Conservation (phyloP, 2,888 invertebrate genomes). For the Eulithis testata region DNA sequence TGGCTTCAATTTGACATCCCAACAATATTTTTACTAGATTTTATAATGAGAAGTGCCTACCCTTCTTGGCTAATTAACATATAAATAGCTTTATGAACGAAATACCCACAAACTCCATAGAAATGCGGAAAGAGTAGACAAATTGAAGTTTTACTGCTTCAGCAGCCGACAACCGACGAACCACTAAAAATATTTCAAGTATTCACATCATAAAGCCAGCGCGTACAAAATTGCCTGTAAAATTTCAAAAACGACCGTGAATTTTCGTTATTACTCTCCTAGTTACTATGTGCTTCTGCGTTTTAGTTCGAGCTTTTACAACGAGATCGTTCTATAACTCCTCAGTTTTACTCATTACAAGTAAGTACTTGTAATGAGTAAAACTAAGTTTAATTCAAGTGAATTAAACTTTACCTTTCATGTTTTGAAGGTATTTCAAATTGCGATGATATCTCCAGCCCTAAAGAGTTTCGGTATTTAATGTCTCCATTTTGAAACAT, state of each 20-base stretch:
- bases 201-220: constrained; percentile 11
- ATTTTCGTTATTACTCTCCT: constrained; percentile 5
- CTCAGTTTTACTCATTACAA: too few species aligned
- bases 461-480: too few species aligned
- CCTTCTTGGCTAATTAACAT: too few species aligned
- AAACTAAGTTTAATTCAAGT: too few species aligned
- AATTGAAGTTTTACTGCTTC: constrained; percentile 12
- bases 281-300: neutral
- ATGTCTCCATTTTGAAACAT: too few species aligned
- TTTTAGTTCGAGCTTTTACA: constrained; percentile 6
- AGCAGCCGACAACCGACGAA: constrained; percentile 7
- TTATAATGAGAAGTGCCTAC: too few species aligned
- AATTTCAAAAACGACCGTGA: constrained; percentile 10
- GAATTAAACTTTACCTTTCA: too few species aligned
- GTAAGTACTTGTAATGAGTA: too few species aligned
- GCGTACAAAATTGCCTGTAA: constrained; percentile 16
- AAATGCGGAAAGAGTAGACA: neutral
- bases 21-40: too few species aligned
- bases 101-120: constrained; percentile 1
- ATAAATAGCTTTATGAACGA: neutral
- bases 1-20: too few species aligned
- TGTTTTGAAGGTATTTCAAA: too few species aligned
- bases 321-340: neutral
- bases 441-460: too few species aligned
- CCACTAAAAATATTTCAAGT: constrained; percentile 15